These are phyloP conservation scores for Hiodon tergisus DNA, from an alignment of 2,113 vertebrate species.

Conservation along the genomic window DNA sequence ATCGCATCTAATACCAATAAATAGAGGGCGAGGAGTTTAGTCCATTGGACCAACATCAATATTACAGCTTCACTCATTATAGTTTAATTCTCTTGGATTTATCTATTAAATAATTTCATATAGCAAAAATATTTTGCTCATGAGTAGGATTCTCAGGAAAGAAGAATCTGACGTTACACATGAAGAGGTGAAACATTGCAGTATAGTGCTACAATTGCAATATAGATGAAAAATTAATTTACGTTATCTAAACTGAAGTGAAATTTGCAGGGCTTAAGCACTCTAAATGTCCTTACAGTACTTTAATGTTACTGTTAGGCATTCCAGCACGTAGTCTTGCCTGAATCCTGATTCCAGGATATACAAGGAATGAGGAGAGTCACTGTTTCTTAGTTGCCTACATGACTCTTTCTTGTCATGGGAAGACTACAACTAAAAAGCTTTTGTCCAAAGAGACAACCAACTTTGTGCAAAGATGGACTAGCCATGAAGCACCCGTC, in stretches of 20 bases:
- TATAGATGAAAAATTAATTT: background rate
- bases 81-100: no score
- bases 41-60: no score
- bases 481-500: background rate
- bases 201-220: background rate
- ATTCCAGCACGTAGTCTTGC: no score
- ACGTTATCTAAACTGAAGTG: no score
- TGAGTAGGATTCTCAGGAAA: conserved; percentile 16
- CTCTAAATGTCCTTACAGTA: no score
- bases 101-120: no score
- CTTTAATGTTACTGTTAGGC: no score
- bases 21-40: no score
- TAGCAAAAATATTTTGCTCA: background rate
- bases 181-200: background rate
- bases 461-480: conserved; percentile 2
- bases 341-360: background rate
- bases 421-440: conserved; percentile 12
- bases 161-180: background rate
- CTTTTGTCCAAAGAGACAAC: background rate
- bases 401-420: conserved; percentile 27
- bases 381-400: conserved; percentile 49
- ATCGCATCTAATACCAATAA: no score
- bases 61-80: no score
- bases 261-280: background rate
- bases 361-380: conserved; percentile 25